phyloP scores from a whole-genome alignment of 2,888 invertebrate genomes.

The Acronicta alni region DNA sequence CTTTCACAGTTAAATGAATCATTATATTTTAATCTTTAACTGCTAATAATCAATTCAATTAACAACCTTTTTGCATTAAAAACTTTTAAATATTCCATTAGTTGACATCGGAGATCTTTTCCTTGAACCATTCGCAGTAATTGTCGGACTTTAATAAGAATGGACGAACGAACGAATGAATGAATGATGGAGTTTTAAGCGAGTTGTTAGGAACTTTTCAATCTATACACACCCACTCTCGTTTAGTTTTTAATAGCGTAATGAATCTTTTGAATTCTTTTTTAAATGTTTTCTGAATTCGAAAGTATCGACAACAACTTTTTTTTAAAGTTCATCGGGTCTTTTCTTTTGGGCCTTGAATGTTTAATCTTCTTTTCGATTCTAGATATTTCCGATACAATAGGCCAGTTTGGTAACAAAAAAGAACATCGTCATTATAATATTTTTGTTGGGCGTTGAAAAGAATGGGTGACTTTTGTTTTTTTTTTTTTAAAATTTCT shows the following conservation, averaged over 20 bases:
- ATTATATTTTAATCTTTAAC: too few species aligned
- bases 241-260: slow-evolving; percentile 56
- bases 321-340: slow-evolving; percentile 11
- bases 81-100: slow-evolving; percentile 51
- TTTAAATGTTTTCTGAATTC: slow-evolving; percentile 40
- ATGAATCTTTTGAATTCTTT: slow-evolving; percentile 51
- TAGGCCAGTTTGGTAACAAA: slow-evolving; percentile 2
- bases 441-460: too few species aligned
- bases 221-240: slow-evolving; percentile 32
- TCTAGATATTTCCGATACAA: slow-evolving; percentile 28
- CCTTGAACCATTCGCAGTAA: slow-evolving; percentile 40
- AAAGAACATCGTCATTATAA: neutral
- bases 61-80: slow-evolving; percentile 8
- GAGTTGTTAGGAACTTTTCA: slow-evolving; percentile 55
- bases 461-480: too few species aligned
- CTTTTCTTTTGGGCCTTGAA: slow-evolving; percentile 16
- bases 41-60: slow-evolving; percentile 11
- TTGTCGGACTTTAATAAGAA: slow-evolving; percentile 55
- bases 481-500: too few species aligned
- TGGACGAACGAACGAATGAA: slow-evolving; percentile 49
- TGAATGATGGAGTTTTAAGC: slow-evolving; percentile 60
- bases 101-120: slow-evolving; percentile 44
- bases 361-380: slow-evolving; percentile 20
- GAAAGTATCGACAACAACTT: slow-evolving; percentile 39
- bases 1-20: too few species aligned